These are phyloP conservation scores for Uloborus diversus DNA, from an alignment of 1,140 invertebrate species.

Conservation along the genomic window DNA sequence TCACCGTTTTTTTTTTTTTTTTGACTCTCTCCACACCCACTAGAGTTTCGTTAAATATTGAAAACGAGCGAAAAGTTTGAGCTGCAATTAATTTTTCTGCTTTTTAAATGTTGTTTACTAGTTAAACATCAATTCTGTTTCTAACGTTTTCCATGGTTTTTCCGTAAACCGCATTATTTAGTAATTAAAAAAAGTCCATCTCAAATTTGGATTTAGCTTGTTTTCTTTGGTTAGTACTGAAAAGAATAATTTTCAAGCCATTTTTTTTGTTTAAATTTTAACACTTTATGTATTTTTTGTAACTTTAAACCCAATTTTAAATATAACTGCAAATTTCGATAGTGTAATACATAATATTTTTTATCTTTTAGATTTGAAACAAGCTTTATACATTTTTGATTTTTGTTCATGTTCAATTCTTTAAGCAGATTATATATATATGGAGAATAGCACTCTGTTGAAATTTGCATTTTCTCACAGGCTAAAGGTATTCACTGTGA, in stretches of 20 bases:
- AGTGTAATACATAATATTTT: conserved; percentile 68
- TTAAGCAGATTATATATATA: not conserved
- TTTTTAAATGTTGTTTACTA: not conserved
- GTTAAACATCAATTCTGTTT: not conserved
- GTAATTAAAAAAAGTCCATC: conserved; percentile 15
- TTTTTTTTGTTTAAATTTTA: conserved; percentile 55
- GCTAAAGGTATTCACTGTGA: conserved; percentile 66
- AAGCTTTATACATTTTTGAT: not conserved
- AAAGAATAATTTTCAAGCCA: conserved; percentile 52
- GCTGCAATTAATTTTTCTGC: not conserved
- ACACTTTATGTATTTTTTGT: conserved; percentile 54
- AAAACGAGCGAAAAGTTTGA: conserved; percentile 59
- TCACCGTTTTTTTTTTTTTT: not conserved
- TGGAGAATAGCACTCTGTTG: conserved; percentile 1
- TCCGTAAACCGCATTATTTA: conserved; percentile 7
- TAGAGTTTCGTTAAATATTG: conserved; percentile 18
- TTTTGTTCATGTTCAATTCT: not conserved
- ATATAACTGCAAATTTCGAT: conserved; percentile 68
- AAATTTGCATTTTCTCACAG: conserved; percentile 59
- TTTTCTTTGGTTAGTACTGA: conserved; percentile 63
- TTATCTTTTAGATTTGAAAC: conserved; percentile 32
- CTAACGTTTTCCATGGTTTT: not conserved
- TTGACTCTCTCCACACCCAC: not conserved
- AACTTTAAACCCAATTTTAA: conserved; percentile 63
- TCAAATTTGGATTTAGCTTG: conserved; percentile 61